Base-by-base conservation (phyloP, 1,140 invertebrate species). In the Musca domestica region DNA sequence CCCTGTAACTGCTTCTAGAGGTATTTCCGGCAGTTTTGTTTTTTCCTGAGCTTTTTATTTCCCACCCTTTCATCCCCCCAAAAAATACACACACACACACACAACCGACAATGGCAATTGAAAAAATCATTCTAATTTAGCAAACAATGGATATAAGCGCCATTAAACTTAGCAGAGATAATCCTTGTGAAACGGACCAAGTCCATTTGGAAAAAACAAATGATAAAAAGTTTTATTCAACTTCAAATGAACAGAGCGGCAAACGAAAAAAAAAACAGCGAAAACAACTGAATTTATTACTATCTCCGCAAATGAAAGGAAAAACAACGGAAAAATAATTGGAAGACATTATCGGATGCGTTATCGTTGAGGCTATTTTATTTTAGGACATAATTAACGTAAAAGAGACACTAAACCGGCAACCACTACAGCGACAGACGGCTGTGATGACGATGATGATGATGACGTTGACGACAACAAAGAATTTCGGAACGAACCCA, bases 81-180 rank as follows among this genome's bases (percentile, higher is more conserved):
- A 23, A 15, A n/a, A 17, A 15, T n/a, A n/a, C n/a, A 12, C 23
- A 14, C n/a, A 3, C 15, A 20, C 19, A 34, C 22, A 34, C 17
- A 61, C 34, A 25, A 25, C 23, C 27, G 52, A 20, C 52, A 61
- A 61, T 61, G 56, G 17, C 34, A 61, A 61, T 61, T 61, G 56
- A 61, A 61, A 61, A 61, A 61, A 61, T 61, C 17, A 61, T 61
- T 61, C 27, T 61, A 61, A 61, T 61, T 61, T 61, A 61, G 56
- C 56, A 61, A 61, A 61, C 56, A 61, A 61, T 34, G 20, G 56
- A 4, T 61, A 34, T 61, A 61, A 61, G 27, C 56, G 56, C 56
- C 56, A 61, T 61, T 61, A 61, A 61, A 61, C 56, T 61, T 61
- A 61, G 41, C 56, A 61, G 27, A 61, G 56, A 61, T 61, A 61